Evolutionary conservation across 2,113 vertebrate species (phyloP).

Genomic region (Dendrocopos noguchii): DNA sequence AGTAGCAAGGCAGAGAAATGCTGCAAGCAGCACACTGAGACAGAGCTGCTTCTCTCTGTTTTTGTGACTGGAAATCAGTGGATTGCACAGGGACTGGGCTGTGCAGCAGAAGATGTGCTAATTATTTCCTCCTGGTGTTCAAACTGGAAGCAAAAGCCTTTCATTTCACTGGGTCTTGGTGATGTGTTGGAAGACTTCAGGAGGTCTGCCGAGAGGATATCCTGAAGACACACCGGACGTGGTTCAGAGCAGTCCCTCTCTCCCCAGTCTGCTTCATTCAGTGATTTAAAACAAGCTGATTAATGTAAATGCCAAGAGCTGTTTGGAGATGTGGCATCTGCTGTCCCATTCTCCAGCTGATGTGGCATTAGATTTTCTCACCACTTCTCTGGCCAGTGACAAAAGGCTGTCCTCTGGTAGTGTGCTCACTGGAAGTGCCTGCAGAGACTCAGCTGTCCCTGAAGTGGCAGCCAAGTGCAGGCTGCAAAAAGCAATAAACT

Average conservation of each 20-base stretch:
- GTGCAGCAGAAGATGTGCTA: background rate
- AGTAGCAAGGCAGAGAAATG: background rate
- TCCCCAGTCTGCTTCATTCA: background rate
- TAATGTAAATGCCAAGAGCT: background rate
- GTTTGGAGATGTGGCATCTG: constrained; percentile 9
- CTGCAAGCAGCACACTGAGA: background rate
- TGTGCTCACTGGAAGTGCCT: background rate
- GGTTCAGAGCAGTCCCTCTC: background rate
- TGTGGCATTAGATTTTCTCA: background rate
- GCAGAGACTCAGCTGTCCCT: rapidly evolving
- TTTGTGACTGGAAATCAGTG: background rate
- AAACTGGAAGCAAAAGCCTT: constrained; percentile 34
- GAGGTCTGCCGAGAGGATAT: background rate
- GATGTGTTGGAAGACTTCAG: background rate
- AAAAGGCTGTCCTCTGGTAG: background rate
- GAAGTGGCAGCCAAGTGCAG: background rate
- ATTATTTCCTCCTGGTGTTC: constrained; percentile 41
- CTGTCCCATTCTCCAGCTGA: background rate
- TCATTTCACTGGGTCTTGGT: background rate
- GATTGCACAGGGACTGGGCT: background rate
- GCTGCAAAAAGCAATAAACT: constrained; percentile 54
- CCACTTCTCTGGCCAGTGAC: background rate
- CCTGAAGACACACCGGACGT: background rate
- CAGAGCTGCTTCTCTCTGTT: too few species aligned
- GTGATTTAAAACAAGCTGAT: background rate